Base-by-base conservation (phyloP, 2,113 vertebrate genomes). In the Chauna torquata region DNA sequence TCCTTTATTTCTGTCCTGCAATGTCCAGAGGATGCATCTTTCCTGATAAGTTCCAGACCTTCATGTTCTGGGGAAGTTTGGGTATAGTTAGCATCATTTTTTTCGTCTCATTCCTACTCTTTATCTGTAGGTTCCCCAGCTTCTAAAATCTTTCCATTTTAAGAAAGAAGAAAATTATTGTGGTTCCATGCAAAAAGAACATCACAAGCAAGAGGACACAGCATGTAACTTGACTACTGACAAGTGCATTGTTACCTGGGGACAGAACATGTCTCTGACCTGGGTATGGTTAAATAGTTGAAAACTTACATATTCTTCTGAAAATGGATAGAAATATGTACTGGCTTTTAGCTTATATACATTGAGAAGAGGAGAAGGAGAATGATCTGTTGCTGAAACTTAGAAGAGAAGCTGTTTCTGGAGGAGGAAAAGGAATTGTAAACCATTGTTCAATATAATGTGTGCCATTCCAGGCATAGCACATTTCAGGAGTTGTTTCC, bases 131-230 rank as follows among this genome's bases (percentile, higher is more conserved):
- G 45, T 82, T 90, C 30, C 36, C 16, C 27, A 76, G 57, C 3
- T 94, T 72, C 78, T 57, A 69, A 90, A 95, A 77, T 36, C 27
- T 88, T 94, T 78, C 86, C 50, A 83, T 74, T 77, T 80, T 80
- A 91, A 90, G 66, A 52, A 87, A 61, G 16, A 11, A 82, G 55
- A 84, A 95, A 34, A 7, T 42, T 91, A 72, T 92, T 92, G 44
- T 79, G 30, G 17, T 76, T 86, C 57, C 76, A n/a, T 94, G 38
- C 11, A 70, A 88, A 93, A 96, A 10, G 42, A 81, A 71, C 16
- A 71, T 42, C 3, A 4, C 9, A 42, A 75, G n/a, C 38, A 83
- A 68, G n/a, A 85, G 32, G 15, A 61, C 40, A 80, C 11, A 54
- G 66, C 11, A 54, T 7, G 16, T 36, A 32, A 6, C 40, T 42